Base-by-base conservation (phyloP, 2,113 vertebrate genomes). In the Scopus umbretta region DNA sequence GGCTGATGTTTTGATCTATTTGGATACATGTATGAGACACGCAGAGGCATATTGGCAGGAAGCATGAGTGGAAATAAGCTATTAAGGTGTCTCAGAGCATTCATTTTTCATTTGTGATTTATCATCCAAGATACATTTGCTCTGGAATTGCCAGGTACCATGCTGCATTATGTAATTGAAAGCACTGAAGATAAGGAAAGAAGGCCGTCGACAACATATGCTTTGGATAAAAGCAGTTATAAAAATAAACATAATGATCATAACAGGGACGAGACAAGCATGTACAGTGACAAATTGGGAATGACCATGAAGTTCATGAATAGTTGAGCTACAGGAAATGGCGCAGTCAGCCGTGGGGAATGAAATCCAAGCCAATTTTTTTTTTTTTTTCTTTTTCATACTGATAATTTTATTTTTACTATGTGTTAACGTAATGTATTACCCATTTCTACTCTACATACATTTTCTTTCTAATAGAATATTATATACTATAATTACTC, bases 41-140 rank as follows among this genome's bases (percentile, higher is more conserved):
- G 43, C 86, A 82, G 83, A 79, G 81, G 43, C 30, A 30, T 63
- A 8, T 2, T 58, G 74, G 72, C 61, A 73, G 81, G 82, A 94
- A 95, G 67, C 71, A 22, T 2, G 53, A 26, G 25, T 65, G 82
- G 81, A 81, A 81, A 80, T 32, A 75, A 85, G 23, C 67, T 75
- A 42, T 95, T 88, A 75, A 80, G 20, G 17, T 47, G 52, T 75
- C 82, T 90, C 80, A 79, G 68, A 84, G 34, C 82, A 63, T 82
- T 94, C 75, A 55, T 95, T 96, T 96, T 93, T 89, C 70, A 65
- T 89, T 94, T 89, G 50, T 40, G 56, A 94, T 85, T 88, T 56
- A 7, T 63, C 83, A 70, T 36, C 43, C 58, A 45, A 75, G 73
- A 76, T 78, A 63, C 22, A 45, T 59, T 80, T 73, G 55, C 8